Base-by-base conservation (phyloP, 1,140 invertebrate genomes). In the Caenorhabditis remanei region DNA sequence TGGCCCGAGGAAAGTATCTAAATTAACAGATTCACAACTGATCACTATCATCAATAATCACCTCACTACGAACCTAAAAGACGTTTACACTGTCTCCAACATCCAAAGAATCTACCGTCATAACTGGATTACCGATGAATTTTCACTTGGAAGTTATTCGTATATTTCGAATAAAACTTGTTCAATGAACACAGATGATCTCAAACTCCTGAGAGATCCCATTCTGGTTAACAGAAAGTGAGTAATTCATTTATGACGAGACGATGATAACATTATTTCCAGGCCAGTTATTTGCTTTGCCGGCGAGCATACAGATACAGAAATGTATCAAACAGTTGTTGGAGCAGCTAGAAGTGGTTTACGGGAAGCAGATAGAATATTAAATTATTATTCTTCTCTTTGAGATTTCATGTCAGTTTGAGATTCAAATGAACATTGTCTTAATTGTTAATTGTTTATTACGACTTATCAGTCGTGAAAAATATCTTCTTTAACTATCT, bases 301-400 rank as follows among this genome's bases (percentile, higher is more conserved):
- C 46, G 88, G 88, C 0, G 88, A 88, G 87, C 63, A 71, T 24
- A 88, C 87, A 9, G 75, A 88, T 71, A 48, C 83, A 53, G 55
- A 63, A 7, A 85, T 89, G 82, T 89, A 85, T 67, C 87, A 89
- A 53, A 89, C 87, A 48, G 89, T 83, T 24, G 83, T 85, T 41
- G 88, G 88, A 46, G 88, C 88, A 58, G 63, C 65, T 21, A 82
- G 83, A 65, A 75, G 82, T 67, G 87, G 87, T 11, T 55, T 61
- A n/a, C 21, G 87, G 11, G 88, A 89, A 82, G 88, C 88, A n/a
- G 24, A 86, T 19, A 24, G 88, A 46, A 84, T 89, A 14, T 5
- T 19, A 4, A 85, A 85, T 50, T 79, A 50, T 9, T 50, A 50
- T 48, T 24, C 21, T 3, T 79, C 46, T 4, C 24, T 63, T 32